Evolutionary conservation across 2,113 vertebrate species (phyloP).

Genomic region (Pluvianellus socialis): DNA sequence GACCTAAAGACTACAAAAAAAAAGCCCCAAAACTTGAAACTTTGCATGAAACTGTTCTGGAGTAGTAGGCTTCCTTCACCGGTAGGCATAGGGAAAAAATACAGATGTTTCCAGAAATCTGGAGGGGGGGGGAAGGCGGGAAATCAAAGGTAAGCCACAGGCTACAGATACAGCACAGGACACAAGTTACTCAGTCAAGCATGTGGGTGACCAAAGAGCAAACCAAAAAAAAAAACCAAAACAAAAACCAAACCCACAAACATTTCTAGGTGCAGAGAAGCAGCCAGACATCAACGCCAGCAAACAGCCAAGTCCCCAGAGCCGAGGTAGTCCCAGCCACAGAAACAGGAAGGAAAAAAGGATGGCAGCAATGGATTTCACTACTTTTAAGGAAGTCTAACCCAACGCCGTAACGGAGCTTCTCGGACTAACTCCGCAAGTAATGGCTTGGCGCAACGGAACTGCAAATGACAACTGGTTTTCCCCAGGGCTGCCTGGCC

Average conservation of each 20-base stretch:
- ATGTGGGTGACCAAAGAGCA: background rate
- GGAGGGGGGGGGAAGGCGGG: too few species aligned
- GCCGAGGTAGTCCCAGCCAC: background rate
- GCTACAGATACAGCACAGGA: background rate
- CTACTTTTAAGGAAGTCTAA: background rate
- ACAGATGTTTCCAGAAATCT: background rate
- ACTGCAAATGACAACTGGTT: background rate
- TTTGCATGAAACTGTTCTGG: background rate
- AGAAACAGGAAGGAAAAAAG: background rate
- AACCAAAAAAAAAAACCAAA: background rate
- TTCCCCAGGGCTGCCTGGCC: background rate
- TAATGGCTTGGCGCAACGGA: background rate
- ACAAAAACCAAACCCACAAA: background rate
- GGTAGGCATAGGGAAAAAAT: background rate
- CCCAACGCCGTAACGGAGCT: fast-evolving
- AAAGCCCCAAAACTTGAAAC: background rate
- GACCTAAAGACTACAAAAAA: background rate
- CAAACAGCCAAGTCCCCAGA: background rate
- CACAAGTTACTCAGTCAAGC: background rate
- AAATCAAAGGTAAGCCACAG: background rate
- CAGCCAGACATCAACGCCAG: background rate
- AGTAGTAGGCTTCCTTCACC: background rate
- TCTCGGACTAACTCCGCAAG: background rate
- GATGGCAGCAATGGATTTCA: background rate
- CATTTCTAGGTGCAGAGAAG: background rate